A percentile compares a stretch with the other conserved stretches of the same genome.
These are phyloP conservation scores for Procapra przewalskii DNA, from an alignment of 2,113 vertebrate genomes.

Conservation along the genomic window DNA sequence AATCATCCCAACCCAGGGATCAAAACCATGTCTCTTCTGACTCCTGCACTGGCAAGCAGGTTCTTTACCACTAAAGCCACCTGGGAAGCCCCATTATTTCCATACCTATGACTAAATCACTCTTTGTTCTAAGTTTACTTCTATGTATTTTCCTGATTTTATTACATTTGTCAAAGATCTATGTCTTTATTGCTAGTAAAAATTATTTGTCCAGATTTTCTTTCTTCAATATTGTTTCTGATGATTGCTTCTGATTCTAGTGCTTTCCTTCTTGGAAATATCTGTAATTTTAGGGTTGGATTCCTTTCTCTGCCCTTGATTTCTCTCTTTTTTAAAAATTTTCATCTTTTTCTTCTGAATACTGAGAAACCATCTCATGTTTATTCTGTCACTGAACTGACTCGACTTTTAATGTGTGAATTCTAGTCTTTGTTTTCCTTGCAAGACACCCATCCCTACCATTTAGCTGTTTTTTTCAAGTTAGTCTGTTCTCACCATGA, in stretches of 20 bases:
- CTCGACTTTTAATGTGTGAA: neutral
- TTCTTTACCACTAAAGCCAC: neutral
- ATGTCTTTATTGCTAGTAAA: neutral
- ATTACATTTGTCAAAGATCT: neutral
- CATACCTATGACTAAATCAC: neutral
- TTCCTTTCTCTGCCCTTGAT: neutral
- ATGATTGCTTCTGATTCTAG: neutral
- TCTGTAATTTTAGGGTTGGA: neutral
- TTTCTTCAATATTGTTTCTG: neutral
- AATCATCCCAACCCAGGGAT: neutral
- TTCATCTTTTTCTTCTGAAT: neutral
- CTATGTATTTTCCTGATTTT: neutral
- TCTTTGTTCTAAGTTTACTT: neutral
- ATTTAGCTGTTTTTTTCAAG: neutral
- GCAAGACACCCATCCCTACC: neutral
- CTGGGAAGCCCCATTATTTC: neutral
- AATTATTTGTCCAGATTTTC: neutral
- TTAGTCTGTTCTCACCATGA: neutral
- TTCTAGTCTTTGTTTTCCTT: neutral
- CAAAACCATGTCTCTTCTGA: neutral
- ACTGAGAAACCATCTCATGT: neutral
- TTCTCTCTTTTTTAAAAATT: neutral
- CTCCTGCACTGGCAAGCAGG: neutral
- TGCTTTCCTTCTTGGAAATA: neutral
- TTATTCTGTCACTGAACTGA: neutral